Conservation (phyloP, 2,797 vertebrate species). For the Channallabes apus region DNA sequence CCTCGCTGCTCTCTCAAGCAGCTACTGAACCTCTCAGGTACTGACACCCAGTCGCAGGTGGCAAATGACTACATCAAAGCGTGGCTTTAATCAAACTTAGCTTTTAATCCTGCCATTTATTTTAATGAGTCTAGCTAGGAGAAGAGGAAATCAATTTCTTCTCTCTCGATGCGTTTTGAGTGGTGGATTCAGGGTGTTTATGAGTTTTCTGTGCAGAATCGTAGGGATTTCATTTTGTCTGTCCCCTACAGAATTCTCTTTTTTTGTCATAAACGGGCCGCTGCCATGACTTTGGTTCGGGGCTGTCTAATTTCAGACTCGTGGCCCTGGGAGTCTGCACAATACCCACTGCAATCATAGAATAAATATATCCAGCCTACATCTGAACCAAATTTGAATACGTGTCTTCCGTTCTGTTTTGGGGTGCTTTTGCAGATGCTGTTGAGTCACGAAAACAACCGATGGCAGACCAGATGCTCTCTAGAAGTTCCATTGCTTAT, state of each 20-base stretch:
- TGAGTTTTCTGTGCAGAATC: slow-evolving; percentile 30
- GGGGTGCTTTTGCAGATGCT: slow-evolving; percentile 5
- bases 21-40: slow-evolving; percentile 51
- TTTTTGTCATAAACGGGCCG: slow-evolving; percentile 34
- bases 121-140: slow-evolving; percentile 55
- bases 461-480: not conserved
- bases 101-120: slow-evolving; percentile 59
- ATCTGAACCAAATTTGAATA: slow-evolving; percentile 40
- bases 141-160: slow-evolving; percentile 56
- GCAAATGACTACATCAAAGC: slow-evolving; percentile 58
- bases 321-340: slow-evolving; percentile 26
- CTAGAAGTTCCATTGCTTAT: not conserved
- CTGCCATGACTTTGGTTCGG: slow-evolving; percentile 38
- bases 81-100: slow-evolving; percentile 57
- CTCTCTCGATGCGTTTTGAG: slow-evolving; percentile 37
- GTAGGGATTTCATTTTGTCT: slow-evolving; percentile 38
- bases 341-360: slow-evolving; percentile 45
- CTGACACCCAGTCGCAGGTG: slow-evolving; percentile 53
- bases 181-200: slow-evolving; percentile 37
- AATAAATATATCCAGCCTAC: slow-evolving; percentile 47
- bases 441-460: slow-evolving; percentile 8
- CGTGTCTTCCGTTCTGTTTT: not conserved
- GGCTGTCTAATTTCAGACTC: slow-evolving; percentile 44
- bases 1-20: slow-evolving; percentile 46
- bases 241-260: slow-evolving; percentile 38